phyloP scores from a whole-genome alignment of 2,888 invertebrate species.

The Dysmachus trigonus region DNA sequence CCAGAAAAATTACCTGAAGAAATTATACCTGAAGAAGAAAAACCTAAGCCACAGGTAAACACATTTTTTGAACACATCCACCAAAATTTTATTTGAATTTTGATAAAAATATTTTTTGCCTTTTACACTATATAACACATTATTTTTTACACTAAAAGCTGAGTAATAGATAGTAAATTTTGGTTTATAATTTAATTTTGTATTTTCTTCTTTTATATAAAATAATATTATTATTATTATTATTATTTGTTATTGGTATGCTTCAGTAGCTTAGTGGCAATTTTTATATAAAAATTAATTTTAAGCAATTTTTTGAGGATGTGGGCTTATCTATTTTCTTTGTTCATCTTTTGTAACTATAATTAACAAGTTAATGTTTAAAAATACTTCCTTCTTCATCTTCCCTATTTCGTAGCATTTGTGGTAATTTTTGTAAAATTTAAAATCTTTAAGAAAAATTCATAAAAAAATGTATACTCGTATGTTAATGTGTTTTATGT shows the following conservation, averaged over 20 bases:
- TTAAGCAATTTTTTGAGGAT: background rate
- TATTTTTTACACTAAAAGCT: background rate
- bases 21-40: background rate
- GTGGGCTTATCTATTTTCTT: background rate
- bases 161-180: background rate
- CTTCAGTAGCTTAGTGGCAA: background rate
- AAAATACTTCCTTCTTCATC: background rate
- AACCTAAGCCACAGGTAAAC: conserved; percentile 5
- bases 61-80: too few relatives aligned
- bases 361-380: background rate
- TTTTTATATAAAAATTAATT: background rate
- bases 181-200: background rate
- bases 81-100: too few relatives aligned
- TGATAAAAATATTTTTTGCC: background rate
- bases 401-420: background rate
- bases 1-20: background rate
- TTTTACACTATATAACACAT: background rate
- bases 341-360: background rate
- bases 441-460: background rate
- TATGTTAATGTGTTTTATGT: too few relatives aligned
- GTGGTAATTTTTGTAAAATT: background rate
- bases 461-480: too few relatives aligned
- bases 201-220: background rate
- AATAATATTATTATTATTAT: too few relatives aligned
- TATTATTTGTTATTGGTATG: too few relatives aligned